Base-by-base conservation (phyloP, 2,888 invertebrate species). In the Eremobia ochroleuca region DNA sequence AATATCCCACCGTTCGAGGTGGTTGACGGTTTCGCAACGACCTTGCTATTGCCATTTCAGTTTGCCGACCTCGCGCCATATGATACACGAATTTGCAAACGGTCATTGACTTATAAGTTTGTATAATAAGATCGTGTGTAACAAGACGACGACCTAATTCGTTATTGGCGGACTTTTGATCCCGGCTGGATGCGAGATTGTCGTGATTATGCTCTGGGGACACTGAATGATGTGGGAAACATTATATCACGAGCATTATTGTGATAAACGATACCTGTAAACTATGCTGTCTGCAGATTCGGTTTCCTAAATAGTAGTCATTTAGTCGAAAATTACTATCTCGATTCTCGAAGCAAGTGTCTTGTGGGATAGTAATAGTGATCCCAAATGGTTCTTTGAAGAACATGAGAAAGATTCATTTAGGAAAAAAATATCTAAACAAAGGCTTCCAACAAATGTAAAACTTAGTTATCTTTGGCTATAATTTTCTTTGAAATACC, bases 51-150 rank as follows among this genome's bases (percentile, higher is more conserved):
- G 91, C 91, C 91, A 90, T 92, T 90, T 90, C 88, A 91, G 94
- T 93, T 92, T 94, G 91, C 92, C 91, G 94, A 94, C 95, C 95
- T 94, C 95, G 90, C 82, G 89, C 93, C 94, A 95, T 94, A 95
- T 95, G 94, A 94, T 93, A 92, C 92, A 85, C 90, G 92, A 91
- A 90, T 92, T 90, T 88, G 91, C 91, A 87, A 87, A 85, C 92
- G 96, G 95, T 95, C 96, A 90, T 93, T 94, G 95, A 95, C 95
- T 91, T 91, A 88, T 86, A 88, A 90, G 87, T 93, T 92, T 92
- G 92, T 92, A 92, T 92, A 93, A 93, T 92, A 92, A 91, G 90
- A 91, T 89, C 88, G 90, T 90, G 91, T 89, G 90, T 89, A 89
- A 92, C 90, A 88, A 91, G 92, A 91, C 90, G 89, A 88, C 93